phyloP scores from a whole-genome alignment of 1,140 invertebrate genomes.

The Saccostrea glomerata region DNA sequence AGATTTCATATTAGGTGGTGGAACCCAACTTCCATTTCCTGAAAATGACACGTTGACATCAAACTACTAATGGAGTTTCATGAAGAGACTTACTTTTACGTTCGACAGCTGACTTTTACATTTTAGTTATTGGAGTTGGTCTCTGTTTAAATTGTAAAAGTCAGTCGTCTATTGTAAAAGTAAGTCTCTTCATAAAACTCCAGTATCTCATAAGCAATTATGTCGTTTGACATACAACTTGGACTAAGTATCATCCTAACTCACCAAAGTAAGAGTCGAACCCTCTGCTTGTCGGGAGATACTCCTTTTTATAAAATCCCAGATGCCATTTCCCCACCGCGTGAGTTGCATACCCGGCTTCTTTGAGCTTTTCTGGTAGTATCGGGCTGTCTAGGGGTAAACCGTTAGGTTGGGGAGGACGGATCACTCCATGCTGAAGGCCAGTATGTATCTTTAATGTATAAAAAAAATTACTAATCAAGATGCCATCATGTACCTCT shows the following conservation, averaged over 20 bases:
- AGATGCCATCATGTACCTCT: no score
- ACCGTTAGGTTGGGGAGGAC: conserved; percentile 66
- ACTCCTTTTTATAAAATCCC: conserved; percentile 74
- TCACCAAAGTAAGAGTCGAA: conserved; percentile 73
- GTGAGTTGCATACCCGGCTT: conserved; percentile 72
- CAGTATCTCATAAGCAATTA: not conserved
- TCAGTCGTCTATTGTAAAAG: no score
- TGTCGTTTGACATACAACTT: not conserved
- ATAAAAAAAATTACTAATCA: no score
- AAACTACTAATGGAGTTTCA: no score
- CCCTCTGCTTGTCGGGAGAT: conserved; percentile 70
- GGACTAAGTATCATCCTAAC: no score
- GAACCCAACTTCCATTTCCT: conserved; percentile 60
- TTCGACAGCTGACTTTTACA: no score
- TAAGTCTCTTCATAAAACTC: no score
- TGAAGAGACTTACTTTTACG: no score
- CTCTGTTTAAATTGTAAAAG: no score
- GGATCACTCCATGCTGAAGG: conserved; percentile 71
- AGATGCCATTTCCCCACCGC: conserved; percentile 77
- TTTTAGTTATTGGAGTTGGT: no score
- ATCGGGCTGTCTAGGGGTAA: conserved; percentile 73
- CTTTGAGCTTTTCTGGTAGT: conserved; percentile 71
- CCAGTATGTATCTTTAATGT: conserved; percentile 69
- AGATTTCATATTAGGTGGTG: conserved; percentile 40
- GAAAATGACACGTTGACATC: no score